Percentiles rank a stretch among this genome's conserved stretches.
phyloP scores from a whole-genome alignment of 2,113 vertebrate genomes.

The Oreamnos americanus region DNA sequence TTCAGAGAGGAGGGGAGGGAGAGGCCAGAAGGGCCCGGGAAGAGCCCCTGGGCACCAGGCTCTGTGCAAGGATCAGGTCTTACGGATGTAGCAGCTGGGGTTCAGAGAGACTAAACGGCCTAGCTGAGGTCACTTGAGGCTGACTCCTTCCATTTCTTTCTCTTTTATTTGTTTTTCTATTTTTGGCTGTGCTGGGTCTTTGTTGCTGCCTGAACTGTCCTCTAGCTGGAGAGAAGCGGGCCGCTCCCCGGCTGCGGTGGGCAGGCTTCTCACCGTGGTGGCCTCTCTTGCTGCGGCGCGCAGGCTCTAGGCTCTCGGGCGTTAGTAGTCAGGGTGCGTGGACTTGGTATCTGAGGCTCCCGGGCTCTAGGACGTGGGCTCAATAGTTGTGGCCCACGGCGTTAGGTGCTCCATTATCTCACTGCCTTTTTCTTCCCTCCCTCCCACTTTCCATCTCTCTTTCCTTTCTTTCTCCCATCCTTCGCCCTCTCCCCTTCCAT shows the following conservation, averaged over 20 bases:
- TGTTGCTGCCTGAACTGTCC: neutral
- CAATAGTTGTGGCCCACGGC: neutral
- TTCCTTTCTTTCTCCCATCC: too few species aligned
- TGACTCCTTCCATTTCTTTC: neutral
- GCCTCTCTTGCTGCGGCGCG: neutral
- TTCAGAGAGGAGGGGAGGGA: neutral
- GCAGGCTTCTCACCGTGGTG: neutral
- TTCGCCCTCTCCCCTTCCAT: too few species aligned
- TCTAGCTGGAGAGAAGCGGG: neutral
- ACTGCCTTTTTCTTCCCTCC: too few species aligned
- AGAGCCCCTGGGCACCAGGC: fast-evolving
- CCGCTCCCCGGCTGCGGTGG: neutral
- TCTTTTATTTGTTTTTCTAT: neutral
- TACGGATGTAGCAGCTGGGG: neutral
- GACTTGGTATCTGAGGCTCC: neutral
- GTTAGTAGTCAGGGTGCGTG: fast-evolving
- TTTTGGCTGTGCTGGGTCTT: neutral
- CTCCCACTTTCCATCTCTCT: neutral
- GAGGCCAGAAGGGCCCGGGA: fast-evolving
- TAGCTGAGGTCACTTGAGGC: fast-evolving
- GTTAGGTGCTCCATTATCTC: neutral
- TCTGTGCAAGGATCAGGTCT: neutral
- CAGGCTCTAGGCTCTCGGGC: neutral
- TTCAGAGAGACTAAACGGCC: neutral
- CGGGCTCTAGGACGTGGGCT: neutral